These are phyloP conservation scores for Harmothoe impar DNA, from an alignment of 2,888 invertebrate species.

Conservation along the genomic window DNA sequence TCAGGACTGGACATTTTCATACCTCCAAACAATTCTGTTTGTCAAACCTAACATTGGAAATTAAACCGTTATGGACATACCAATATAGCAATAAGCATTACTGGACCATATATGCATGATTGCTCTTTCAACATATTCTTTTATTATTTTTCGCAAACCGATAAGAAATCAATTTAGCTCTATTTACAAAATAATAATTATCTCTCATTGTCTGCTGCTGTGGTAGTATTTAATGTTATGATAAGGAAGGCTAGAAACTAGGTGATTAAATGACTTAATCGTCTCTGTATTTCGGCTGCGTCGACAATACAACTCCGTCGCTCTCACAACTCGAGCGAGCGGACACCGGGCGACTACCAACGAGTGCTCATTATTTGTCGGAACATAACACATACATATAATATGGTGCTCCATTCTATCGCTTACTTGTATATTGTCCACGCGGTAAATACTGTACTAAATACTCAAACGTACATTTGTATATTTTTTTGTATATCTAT, in stretches of 20 bases:
- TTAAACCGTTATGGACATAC: no score
- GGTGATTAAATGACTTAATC: not conserved
- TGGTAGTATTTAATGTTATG: not conserved
- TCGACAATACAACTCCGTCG: not conserved
- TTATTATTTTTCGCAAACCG: not conserved
- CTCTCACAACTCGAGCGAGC: not conserved
- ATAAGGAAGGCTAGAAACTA: not conserved
- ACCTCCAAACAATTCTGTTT: no score
- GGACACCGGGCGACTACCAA: not conserved
- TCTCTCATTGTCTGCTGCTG: not conserved
- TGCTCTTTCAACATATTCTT: not conserved
- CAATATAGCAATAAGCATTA: not conserved
- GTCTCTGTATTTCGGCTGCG: not conserved
- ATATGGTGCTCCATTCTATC: not conserved
- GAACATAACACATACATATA: not conserved
- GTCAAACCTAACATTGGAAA: no score
- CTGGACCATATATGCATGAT: not conserved
- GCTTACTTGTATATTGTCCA: not conserved
- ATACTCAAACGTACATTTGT: constrained; percentile 18
- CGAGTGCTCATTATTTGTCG: not conserved
- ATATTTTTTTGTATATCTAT: not conserved
- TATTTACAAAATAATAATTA: not conserved
- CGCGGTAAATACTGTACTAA: constrained; percentile 34
- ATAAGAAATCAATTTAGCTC: not conserved
- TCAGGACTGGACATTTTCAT: no score